Base-by-base conservation (phyloP, 2,888 invertebrate genomes). In the Zootermopsis nevadensis region DNA sequence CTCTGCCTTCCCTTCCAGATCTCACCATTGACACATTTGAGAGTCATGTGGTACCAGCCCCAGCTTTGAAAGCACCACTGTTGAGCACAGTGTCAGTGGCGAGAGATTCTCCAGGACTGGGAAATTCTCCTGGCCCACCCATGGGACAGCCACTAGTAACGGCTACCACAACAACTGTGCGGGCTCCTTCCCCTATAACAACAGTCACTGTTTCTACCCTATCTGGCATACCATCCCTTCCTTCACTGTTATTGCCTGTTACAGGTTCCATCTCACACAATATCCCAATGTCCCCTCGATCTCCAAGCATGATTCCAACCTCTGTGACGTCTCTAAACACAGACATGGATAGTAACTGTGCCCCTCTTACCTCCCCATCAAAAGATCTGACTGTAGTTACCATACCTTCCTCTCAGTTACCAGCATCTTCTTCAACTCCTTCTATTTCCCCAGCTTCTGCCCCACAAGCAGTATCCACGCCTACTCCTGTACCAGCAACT, bases 1-100 rank as follows among this genome's bases (percentile, higher is more conserved):
- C 79, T 48, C n/a, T 66, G 10, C 79, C 66, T 27, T 77, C 77
- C 1, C 27, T 79, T n/a, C 79, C 79, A 35, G 79, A 79, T 66
- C 66, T 79, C 19, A 79, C 15, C 15, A 35, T 33, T 22, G 74
- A 74, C 19, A 38, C 38, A 38, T 74, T 74, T 38, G 74, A 74
- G 33, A 24, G 6, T 10, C 35, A 74, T 74, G 2, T 12, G 12
- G 74, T 42, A 15, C 74, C 74, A 8, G 74, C 38, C 8, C 74
- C 74, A n/a, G 24, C 74, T 38, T 38, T 27, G n/a, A 74, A 74
- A 19, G 33, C 35, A n/a, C 74, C 74, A n/a, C 74, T 74, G 24
- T 35, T 38, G 12, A 74, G 33, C 22, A 8, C n/a, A 8, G 74
- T 74, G 10, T 38, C 74, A 74, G 10, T 31, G 35, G 10, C 15